Base-by-base conservation (phyloP, 1,140 invertebrate species). In the Nymphalis io region DNA sequence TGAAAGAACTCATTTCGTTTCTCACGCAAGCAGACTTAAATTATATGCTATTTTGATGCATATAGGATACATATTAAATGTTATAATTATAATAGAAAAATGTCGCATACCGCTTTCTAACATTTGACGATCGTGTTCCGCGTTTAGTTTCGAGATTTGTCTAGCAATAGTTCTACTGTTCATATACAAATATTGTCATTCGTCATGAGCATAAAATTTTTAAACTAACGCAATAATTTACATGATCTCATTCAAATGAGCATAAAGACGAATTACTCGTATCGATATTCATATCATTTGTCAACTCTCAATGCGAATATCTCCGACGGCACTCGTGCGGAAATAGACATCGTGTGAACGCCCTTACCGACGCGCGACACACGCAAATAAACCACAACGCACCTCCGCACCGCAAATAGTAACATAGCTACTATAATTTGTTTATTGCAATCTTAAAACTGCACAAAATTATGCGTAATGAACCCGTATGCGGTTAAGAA, bases 321-420 rank as follows among this genome's bases (percentile, higher is more conserved):
- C 60, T 63, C 27, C 38, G 48, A 63, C 51, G 60, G 68, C 57
- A 67, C 39, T 66, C 27, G 68, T 51, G 68, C 68, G 72, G 63
- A 70, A 72, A 76, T 79, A 75, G 62, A 61, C 60, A 46, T 65
- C 71, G 81, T 81, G 87, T 89, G 83, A 89, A 89, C 79, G 87
- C 71, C 85, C 87, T 76, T 78, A 71, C 73, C 78, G 84, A 82
- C 84, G 70, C 84, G 87, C 85, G 84, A 85, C 81, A 79, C 70
- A 81, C 83, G 83, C 81, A 89, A 89, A 89, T 89, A 89, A 87
- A 84, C 79, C 60, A 76, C 68, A 44, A 73, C 65, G 66, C 59
- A 74, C 75, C 72, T 70, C 72, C 55, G 68, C 53, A 57, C 68
- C 83, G 80, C 79, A 85, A 87, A 87, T 87, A 87, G 74, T 73